Percentiles rank a stretch among this genome's conserved stretches.
Conservation (phyloP, 2,888 invertebrate genomes). For the Meteorus cinctellus region DNA sequence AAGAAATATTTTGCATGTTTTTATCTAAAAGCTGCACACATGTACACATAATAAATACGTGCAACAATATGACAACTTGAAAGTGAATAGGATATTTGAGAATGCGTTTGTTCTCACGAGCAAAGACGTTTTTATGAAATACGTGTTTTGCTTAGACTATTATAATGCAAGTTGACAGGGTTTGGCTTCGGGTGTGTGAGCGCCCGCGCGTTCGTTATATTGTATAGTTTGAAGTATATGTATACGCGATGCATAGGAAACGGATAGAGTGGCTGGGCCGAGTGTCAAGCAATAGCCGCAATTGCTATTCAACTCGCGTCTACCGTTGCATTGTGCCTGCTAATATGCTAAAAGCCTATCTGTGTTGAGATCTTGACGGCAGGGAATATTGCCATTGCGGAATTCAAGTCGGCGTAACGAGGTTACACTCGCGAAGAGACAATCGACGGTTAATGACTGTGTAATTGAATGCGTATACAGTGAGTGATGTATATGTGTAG, state of each 20-base stretch:
- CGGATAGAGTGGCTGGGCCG: slow-evolving; percentile 59
- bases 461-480: slow-evolving; percentile 63
- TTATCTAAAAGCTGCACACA: neutral
- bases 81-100: neutral
- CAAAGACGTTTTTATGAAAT: slow-evolving; percentile 66
- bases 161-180: slow-evolving; percentile 29
- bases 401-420: slow-evolving; percentile 69
- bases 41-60: neutral
- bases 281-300: slow-evolving; percentile 50
- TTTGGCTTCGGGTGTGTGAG: neutral
- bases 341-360: slow-evolving; percentile 74
- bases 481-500: slow-evolving; percentile 15
- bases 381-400: slow-evolving; percentile 68
- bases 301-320: slow-evolving; percentile 71
- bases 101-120: slow-evolving; percentile 16
- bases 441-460: slow-evolving; percentile 70
- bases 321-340: slow-evolving; percentile 71
- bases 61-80: neutral
- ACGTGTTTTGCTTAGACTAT: slow-evolving; percentile 65
- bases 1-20: too few relatives aligned
- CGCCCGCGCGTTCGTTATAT: neutral
- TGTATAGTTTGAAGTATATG: neutral
- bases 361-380: slow-evolving; percentile 69
- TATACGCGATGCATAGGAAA: slow-evolving; percentile 31
- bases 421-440: slow-evolving; percentile 68